Base-by-base conservation (phyloP, 2,113 vertebrate species). In the Tachysurus fulvidraco region DNA sequence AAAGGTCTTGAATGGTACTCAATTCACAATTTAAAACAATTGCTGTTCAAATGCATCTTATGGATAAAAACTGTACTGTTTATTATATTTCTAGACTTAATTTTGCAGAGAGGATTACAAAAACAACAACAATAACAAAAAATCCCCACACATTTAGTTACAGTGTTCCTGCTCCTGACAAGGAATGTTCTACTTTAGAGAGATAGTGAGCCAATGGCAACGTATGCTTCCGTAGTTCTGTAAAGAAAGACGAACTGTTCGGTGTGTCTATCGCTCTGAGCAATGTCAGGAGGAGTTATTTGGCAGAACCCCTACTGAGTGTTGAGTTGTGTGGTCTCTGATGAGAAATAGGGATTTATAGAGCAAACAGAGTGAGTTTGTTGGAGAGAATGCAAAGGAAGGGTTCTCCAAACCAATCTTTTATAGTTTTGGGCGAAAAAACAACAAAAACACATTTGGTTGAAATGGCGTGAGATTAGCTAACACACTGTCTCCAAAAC, bases 321-420 rank as follows among this genome's bases (percentile, higher is more conserved):
- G 54, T 73, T 73, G 64, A 81, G 78, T 28, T 81, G 85, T 81
- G 85, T 86, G 85, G 85, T 86, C 85, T 55, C 65, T 86, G 85
- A 81, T 86, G 76, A 86, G 41, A 41, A 86, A 19, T 69, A 65
- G 79, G 85, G 50, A 81, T 86, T 86, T 86, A 71, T 71, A 73
- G 85, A 73, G 54, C 52, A 59, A 86, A 30, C 41, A n/a, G 52
- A 46, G 52, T 86, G 50, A 71, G 21, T 81, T 52, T 71, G 65
- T 62, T 52, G 85, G 85, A 81, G 78, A 86, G 64, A 73, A 81
- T 73, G 55, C 23, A 41, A 65, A 44, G 25, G 23, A 60, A 62
- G 14, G 23, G 2, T 52, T 50, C 3, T 30, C 23, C 4, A 8
- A 28, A 64, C 25, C 36, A 82, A 52, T 30, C 25, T 83, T 83